These are phyloP conservation scores for Ptychoptera albimana DNA, from an alignment of 2,888 invertebrate genomes.

Conservation along the genomic window DNA sequence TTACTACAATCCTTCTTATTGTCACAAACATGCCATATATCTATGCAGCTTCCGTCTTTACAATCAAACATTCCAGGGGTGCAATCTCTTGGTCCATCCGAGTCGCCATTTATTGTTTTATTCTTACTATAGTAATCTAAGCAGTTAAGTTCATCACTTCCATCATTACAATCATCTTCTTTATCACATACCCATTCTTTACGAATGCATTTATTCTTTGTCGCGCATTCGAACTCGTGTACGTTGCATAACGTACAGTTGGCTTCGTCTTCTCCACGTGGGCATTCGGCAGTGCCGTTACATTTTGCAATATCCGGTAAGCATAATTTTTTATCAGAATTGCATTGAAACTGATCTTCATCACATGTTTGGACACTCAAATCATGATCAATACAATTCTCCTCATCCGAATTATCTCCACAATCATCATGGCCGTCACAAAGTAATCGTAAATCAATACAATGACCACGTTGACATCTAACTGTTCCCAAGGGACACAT, in stretches of 20 bases:
- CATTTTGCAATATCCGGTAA: slow-evolving; percentile 33
- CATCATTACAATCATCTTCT: slow-evolving; percentile 50
- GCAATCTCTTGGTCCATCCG: not conserved
- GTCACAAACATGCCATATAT: slow-evolving; percentile 47
- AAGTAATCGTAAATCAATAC: slow-evolving; percentile 34
- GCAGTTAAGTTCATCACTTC: slow-evolving; percentile 53
- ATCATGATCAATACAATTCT: slow-evolving; percentile 23
- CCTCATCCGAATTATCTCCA: slow-evolving; percentile 39
- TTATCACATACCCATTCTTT: slow-evolving; percentile 42
- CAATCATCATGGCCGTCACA: slow-evolving; percentile 44
- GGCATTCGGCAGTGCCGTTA: slow-evolving; percentile 50
- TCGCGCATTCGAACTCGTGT: slow-evolving; percentile 45
- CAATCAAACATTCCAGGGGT: slow-evolving; percentile 37
- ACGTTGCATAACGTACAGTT: slow-evolving; percentile 41
- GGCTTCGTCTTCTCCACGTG: slow-evolving; percentile 53
- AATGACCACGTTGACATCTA: slow-evolving; percentile 35
- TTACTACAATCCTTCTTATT: slow-evolving; percentile 45
- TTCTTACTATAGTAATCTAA: slow-evolving; percentile 10
- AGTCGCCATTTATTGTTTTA: slow-evolving; percentile 15
- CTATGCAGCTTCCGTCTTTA: slow-evolving; percentile 46
- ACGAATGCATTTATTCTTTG: slow-evolving; percentile 42
- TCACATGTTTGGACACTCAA: not conserved
- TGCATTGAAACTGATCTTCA: slow-evolving; percentile 22
- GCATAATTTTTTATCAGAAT: slow-evolving; percentile 20
- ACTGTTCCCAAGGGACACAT: slow-evolving; percentile 22